A percentile compares a stretch with the other conserved stretches of the same genome.
phyloP scores from a whole-genome alignment of 2,113 vertebrate genomes.

The Alethe castanea region DNA sequence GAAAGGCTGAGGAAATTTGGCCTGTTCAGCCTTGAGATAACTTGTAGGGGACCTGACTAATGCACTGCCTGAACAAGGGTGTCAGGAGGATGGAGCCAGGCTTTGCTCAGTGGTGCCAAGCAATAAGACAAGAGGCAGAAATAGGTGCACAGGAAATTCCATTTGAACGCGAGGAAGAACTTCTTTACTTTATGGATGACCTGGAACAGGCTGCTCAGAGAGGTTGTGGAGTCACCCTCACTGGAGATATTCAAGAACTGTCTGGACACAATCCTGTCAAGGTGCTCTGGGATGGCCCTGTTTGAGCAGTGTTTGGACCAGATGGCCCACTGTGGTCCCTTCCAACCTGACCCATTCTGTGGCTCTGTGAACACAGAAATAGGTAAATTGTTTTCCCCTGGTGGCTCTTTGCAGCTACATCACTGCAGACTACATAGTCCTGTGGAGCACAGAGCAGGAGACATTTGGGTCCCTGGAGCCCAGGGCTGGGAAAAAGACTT shows the following conservation, averaged over 20 bases:
- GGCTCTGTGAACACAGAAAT: not conserved
- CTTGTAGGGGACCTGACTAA: not conserved
- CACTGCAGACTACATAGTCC: not conserved
- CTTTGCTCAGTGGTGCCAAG: not conserved
- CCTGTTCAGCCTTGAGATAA: not conserved
- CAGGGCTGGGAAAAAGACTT: not conserved
- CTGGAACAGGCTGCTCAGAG: not conserved
- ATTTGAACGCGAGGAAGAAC: not conserved
- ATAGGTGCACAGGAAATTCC: not conserved
- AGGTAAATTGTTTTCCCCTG: not conserved
- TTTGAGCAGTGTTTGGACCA: not conserved
- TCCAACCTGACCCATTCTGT: not conserved
- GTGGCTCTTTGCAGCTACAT: not conserved
- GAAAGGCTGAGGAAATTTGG: not conserved
- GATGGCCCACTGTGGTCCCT: not conserved
- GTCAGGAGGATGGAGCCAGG: not conserved
- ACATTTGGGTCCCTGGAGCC: not conserved
- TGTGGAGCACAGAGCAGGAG: not conserved
- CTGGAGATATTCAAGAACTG: not conserved
- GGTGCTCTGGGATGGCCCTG: not conserved
- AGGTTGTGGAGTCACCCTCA: not conserved
- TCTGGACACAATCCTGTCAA: not conserved
- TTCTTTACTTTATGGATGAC: not conserved
- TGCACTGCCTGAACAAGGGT: not conserved
- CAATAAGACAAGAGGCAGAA: not conserved